These are phyloP conservation scores for Ochropleura plecta DNA, from an alignment of 2,888 invertebrate species.

Conservation along the genomic window DNA sequence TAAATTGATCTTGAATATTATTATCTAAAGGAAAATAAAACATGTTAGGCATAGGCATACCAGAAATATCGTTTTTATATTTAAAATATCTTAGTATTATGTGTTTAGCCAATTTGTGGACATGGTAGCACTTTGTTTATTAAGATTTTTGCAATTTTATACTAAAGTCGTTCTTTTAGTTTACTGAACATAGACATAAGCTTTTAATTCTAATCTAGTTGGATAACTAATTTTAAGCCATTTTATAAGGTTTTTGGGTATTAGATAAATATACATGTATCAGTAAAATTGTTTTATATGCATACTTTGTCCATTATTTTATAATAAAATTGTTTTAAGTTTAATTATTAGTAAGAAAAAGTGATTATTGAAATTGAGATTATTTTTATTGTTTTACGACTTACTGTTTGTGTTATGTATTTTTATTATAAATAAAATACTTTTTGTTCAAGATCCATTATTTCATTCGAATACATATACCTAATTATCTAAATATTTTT, in stretches of 20 bases:
- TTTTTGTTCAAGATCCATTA: slow-evolving; percentile 34
- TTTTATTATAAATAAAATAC: slow-evolving; percentile 45
- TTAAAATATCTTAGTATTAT: not conserved
- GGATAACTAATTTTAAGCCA: slow-evolving; percentile 61
- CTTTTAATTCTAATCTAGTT: slow-evolving; percentile 67
- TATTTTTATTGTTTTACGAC: slow-evolving; percentile 35
- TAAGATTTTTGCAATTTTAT: slow-evolving; percentile 69
- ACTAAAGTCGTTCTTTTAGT: slow-evolving; percentile 46
- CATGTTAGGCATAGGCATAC: not conserved
- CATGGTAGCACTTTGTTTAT: slow-evolving; percentile 34
- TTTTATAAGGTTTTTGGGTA: slow-evolving; percentile 73
- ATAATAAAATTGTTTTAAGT: slow-evolving; percentile 25
- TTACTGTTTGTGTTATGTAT: slow-evolving; percentile 42
- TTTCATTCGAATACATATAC: not conserved
- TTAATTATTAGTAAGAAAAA: slow-evolving; percentile 1
- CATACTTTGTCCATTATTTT: slow-evolving; percentile 51
- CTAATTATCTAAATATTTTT: too few species aligned
- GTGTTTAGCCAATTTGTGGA: slow-evolving; percentile 48
- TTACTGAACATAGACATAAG: slow-evolving; percentile 57
- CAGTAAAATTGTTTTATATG: slow-evolving; percentile 32
- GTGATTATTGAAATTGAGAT: slow-evolving; percentile 19
- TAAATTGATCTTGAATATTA: slow-evolving; percentile 22
- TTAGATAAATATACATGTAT: slow-evolving; percentile 58
- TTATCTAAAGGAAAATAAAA: slow-evolving; percentile 3
- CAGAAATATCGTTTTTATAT: slow-evolving; percentile 23